A percentile compares a stretch with the other conserved stretches of the same genome.
Conservation (phyloP, 1,140 invertebrate species). For the Orius laevigatus region DNA sequence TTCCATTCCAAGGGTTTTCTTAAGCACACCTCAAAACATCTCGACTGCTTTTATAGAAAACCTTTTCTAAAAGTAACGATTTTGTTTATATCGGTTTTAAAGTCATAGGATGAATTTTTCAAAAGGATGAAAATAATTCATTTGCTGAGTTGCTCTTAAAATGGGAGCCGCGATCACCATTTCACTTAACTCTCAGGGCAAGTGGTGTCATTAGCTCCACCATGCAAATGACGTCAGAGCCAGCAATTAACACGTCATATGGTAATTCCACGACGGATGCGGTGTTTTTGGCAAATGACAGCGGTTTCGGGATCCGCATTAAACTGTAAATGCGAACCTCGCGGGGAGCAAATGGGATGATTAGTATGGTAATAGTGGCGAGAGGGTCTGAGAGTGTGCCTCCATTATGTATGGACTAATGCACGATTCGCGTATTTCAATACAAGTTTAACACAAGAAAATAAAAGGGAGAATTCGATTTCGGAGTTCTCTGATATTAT, state of each 20-base stretch:
- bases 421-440: no score
- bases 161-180: constrained; percentile 2
- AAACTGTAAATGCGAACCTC: constrained; percentile 2
- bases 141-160: background rate
- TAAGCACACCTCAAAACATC: background rate
- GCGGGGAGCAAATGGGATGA: constrained; percentile 14
- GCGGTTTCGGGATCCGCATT: constrained; percentile 8
- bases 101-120: no score
- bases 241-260: constrained; percentile 16
- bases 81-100: no score
- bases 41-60: background rate
- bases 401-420: constrained; percentile 11
- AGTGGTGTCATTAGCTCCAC: constrained; percentile 6
- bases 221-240: constrained; percentile 11
- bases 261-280: constrained; percentile 6
- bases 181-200: constrained; percentile 3
- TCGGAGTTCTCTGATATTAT: no score
- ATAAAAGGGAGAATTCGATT: no score
- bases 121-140: no score
- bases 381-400: background rate
- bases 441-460: no score
- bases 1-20: background rate
- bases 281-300: constrained; percentile 14
- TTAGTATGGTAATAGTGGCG: constrained; percentile 15
- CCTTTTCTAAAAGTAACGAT: no score